Conservation (phyloP, 2,113 vertebrate species). For the Conger conger region DNA sequence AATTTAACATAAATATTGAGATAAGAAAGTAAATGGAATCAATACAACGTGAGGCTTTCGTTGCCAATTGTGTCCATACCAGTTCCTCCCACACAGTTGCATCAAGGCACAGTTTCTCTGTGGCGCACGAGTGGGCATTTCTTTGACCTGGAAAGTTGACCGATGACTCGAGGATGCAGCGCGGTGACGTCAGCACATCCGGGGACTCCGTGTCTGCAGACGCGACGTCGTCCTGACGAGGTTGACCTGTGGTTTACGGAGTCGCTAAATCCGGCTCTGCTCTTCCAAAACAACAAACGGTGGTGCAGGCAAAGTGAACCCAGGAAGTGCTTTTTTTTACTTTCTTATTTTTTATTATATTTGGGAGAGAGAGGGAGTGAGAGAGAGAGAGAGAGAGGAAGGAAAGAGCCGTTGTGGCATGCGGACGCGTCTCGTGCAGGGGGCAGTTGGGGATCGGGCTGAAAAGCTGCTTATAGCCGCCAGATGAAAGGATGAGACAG, state of each 20-base stretch:
- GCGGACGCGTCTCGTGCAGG: background rate
- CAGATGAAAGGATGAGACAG: background rate
- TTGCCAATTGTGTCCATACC: background rate
- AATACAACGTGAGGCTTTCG: background rate
- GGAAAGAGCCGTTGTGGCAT: background rate
- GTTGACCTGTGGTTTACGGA: background rate
- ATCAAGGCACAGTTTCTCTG: background rate
- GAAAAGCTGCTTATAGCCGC: slow-evolving; percentile 14
- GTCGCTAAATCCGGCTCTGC: background rate
- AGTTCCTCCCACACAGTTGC: background rate
- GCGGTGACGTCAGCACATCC: background rate
- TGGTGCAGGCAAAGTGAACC: background rate
- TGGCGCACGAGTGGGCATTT: background rate
- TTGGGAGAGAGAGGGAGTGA: background rate
- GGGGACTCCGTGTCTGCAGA: background rate
- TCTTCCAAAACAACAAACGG: background rate
- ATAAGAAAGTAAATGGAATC: background rate
- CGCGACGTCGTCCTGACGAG: background rate
- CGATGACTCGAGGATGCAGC: background rate
- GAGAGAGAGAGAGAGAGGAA: background rate
- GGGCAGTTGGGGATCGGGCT: background rate
- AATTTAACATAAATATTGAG: background rate
- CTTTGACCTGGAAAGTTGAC: background rate
- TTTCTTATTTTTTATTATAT: background rate
- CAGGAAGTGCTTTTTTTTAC: background rate